Evolutionary conservation across 1,140 invertebrate species (phyloP), one percentile per base, ranked within the genome.

Genomic region (Teleopsis dalmanni): DNA sequence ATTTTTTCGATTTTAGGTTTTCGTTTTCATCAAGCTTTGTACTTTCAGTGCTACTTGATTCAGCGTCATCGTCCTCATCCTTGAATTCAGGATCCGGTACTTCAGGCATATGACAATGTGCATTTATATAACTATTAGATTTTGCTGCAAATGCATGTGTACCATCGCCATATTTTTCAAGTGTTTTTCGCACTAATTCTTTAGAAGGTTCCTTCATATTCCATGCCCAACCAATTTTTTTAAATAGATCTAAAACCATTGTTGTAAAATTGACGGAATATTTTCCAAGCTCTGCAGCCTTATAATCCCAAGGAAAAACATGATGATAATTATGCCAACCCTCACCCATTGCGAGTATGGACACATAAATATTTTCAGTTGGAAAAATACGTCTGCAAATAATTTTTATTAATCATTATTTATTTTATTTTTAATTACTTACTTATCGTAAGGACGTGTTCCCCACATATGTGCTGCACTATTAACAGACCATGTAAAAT

Each of bases 281-380:
- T 42, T 73, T 72, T 13, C 75, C 75, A 47, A 79, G 59, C 57
- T 90, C 87, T 36, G 80, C 80, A 27, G 83, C 77, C 41, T 78
- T 78, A 64, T 87, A 87, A 41, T 75, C 73, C 71, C 85, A 88
- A 1, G 91, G 91, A 69, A 95, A 95, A 1, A 83, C 82, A 66
- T 95, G 91, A 65, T 95, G 91, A 69, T 91, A 95, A 72, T 93
- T 94, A 71, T 94, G 90, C 81, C 87, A 91, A 14, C 89, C 89
- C 72, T 88, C 85, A 1, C 81, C 81, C 53, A 79, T 70, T 3
- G 77, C 70, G 11, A 82, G 54, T 3, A 81, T 51, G 0, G 81
- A 76, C 0, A 85, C 81, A 4, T 70, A 68, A 47, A 72, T 64
- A 58, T 81, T 84, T 67, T 85, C 82, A 9, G 68, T 70, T 18